Percentiles rank a stretch among this genome's conserved stretches.
Conservation (phyloP, 2,113 vertebrate genomes). For the Okapia johnstoni region DNA sequence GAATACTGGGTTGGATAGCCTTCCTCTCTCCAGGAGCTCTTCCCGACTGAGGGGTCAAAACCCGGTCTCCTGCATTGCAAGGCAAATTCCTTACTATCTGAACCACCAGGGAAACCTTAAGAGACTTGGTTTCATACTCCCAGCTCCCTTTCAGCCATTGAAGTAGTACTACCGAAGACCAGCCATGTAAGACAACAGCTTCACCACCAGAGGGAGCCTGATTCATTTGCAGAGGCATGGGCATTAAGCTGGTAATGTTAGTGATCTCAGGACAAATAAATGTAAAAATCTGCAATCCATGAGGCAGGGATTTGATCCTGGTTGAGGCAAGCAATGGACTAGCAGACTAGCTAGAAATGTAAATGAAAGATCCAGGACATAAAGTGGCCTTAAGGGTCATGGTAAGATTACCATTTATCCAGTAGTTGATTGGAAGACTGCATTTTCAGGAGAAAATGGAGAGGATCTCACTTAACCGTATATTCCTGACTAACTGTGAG, state of each 20-base stretch:
- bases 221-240: background rate
- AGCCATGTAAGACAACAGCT: background rate
- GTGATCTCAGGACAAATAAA: background rate
- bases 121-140: background rate
- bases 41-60: background rate
- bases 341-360: background rate
- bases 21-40: background rate
- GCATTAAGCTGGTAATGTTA: background rate
- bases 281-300: background rate
- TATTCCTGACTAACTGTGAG: background rate
- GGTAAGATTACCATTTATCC: background rate
- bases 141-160: background rate
- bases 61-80: background rate
- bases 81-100: background rate
- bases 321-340: background rate
- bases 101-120: no score
- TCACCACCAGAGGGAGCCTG: background rate
- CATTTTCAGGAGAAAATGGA: background rate
- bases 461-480: background rate
- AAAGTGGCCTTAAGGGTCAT: background rate
- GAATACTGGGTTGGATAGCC: background rate
- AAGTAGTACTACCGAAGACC: background rate
- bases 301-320: background rate
- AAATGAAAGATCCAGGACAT: background rate
- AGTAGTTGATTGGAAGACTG: background rate